phyloP scores from a whole-genome alignment of 2,888 invertebrate species.

The Drosophila yooni region DNA sequence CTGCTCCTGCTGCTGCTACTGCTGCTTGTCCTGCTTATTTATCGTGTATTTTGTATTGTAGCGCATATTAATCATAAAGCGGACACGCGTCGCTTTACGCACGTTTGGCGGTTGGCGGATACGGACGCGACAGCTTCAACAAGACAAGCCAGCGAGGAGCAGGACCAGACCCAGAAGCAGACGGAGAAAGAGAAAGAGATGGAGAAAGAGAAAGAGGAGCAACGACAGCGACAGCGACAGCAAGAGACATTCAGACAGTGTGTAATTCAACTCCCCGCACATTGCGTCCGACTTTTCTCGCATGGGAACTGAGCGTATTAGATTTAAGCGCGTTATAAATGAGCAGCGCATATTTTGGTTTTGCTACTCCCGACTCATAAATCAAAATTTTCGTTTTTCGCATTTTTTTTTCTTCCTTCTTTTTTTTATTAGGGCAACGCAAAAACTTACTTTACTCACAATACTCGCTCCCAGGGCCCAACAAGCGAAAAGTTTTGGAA shows the following conservation, averaged over 20 bases:
- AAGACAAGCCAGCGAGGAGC: slow-evolving; percentile 60
- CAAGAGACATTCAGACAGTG: slow-evolving; percentile 36
- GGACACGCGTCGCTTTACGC: slow-evolving; percentile 81
- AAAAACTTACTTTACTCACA: slow-evolving; percentile 50
- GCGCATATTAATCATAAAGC: slow-evolving; percentile 80
- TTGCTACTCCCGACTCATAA: slow-evolving; percentile 66
- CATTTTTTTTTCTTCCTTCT: slow-evolving; percentile 36
- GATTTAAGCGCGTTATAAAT: slow-evolving; percentile 80
- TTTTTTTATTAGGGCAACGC: slow-evolving; percentile 57
- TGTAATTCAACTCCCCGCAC: slow-evolving; percentile 52
- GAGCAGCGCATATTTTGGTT: slow-evolving; percentile 75
- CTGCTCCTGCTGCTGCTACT: slow-evolving; percentile 7
- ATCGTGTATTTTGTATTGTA: slow-evolving; percentile 79
- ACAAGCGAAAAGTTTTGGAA: slow-evolving; percentile 15
- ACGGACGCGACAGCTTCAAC: slow-evolving; percentile 59
- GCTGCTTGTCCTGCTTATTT: slow-evolving; percentile 49
- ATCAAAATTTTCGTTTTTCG: slow-evolving; percentile 78
- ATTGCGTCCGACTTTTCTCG: slow-evolving; percentile 40
- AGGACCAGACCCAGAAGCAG: slow-evolving; percentile 6
- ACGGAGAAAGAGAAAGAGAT: background rate
- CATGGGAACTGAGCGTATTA: slow-evolving; percentile 72
- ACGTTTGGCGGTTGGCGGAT: slow-evolving; percentile 75
- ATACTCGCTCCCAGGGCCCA: slow-evolving; percentile 25
- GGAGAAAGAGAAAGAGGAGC: slow-evolving; percentile 1
- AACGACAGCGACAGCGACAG: slow-evolving; percentile 4